Conservation (phyloP, 2,797 vertebrate genomes). For the Lindbergichthys nudifrons region DNA sequence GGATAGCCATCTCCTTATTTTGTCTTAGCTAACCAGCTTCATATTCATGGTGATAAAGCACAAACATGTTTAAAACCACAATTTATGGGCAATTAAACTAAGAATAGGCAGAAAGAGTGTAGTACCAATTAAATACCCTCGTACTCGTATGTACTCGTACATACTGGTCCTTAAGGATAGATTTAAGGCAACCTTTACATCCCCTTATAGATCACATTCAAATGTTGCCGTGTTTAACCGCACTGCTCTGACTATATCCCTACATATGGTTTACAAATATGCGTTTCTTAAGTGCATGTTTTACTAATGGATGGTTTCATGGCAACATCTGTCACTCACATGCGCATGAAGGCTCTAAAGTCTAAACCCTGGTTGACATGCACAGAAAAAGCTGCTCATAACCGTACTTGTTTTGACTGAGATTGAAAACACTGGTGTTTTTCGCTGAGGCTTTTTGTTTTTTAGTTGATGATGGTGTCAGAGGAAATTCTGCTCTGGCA, state of each 20-base stretch:
- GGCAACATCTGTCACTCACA: constrained; percentile 52
- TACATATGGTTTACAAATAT: constrained; percentile 29
- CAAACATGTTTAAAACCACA: background rate
- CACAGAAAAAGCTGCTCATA: background rate
- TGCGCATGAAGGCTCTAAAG: constrained; percentile 11
- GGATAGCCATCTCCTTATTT: background rate
- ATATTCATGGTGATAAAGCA: background rate
- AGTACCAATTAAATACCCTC: background rate
- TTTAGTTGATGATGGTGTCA: constrained; percentile 24
- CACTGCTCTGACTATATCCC: background rate
- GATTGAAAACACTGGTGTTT: constrained; percentile 23
- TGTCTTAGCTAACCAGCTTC: too few relatives aligned
- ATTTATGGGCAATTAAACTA: background rate
- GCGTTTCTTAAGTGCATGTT: constrained; percentile 21
- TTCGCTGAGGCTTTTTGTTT: constrained; percentile 17
- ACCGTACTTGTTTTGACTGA: constrained; percentile 14
- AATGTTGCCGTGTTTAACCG: constrained; percentile 11
- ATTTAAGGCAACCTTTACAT: background rate
- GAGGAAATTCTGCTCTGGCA: constrained; percentile 43
- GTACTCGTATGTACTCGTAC: too few relatives aligned
- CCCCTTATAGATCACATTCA: background rate
- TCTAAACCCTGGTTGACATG: constrained; percentile 19
- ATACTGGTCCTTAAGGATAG: background rate
- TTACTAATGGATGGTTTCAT: constrained; percentile 42
- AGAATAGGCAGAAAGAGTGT: background rate